Conservation (phyloP, 1,140 invertebrate genomes). For the Camponotus pennsylvanicus region DNA sequence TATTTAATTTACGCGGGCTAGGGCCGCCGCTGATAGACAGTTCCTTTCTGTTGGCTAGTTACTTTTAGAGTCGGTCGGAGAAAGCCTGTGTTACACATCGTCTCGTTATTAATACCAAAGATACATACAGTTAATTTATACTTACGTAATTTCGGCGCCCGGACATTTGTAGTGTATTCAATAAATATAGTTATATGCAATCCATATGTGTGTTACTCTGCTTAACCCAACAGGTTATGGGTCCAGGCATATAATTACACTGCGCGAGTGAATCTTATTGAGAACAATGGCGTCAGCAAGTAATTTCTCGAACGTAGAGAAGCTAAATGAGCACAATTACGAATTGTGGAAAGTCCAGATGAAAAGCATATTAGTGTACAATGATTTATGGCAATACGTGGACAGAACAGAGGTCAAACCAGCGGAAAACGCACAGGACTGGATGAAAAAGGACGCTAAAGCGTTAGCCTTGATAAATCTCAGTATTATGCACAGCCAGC, state of each 20-base stretch:
- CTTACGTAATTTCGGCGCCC: too few species aligned
- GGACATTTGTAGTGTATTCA: too few species aligned
- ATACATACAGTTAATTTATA: too few species aligned
- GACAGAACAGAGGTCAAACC: not conserved
- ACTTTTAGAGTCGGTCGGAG: too few species aligned
- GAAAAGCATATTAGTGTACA: conserved; percentile 24
- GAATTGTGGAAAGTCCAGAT: conserved; percentile 44
- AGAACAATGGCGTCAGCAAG: not conserved
- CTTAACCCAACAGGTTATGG: conserved; percentile 23
- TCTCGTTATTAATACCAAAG: too few species aligned
- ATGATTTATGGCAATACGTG: conserved; percentile 24
- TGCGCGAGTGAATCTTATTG: not conserved
- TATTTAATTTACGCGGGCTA: too few species aligned
- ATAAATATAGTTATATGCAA: too few species aligned
- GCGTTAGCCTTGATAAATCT: not conserved
- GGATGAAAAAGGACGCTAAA: conserved; percentile 21
- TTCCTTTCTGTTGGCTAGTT: too few species aligned
- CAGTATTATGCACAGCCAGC: not conserved
- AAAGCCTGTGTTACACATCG: too few species aligned
- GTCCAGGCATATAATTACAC: not conserved
- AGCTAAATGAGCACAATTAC: conserved; percentile 21
- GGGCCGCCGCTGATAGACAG: too few species aligned
- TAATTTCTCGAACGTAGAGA: not conserved
- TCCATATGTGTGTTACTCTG: too few species aligned
- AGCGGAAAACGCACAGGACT: not conserved